phyloP scores from a whole-genome alignment of 53 echinoderm and acorn worm species.

The Crossaster papposus region DNA sequence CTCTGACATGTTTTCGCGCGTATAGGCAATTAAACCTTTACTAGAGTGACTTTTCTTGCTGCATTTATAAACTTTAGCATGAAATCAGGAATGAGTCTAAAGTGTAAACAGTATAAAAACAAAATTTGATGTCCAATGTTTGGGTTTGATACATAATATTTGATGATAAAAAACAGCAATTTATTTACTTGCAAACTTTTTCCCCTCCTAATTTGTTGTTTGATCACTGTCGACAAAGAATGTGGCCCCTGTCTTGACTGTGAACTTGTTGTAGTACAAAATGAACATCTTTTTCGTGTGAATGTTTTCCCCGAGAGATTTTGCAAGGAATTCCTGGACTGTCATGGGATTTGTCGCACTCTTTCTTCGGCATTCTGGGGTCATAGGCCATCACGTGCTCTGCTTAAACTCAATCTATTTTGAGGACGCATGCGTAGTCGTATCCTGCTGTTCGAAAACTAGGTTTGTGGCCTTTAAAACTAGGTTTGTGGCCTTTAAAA shows the following conservation, averaged over 20 bases:
- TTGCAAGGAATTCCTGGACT: background rate
- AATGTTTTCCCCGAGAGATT: background rate
- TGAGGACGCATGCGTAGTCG: too few species aligned
- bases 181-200: too few species aligned
- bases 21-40: constrained; percentile 5
- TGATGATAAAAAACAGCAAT: too few species aligned
- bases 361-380: background rate
- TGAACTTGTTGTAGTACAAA: background rate
- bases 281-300: background rate
- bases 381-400: background rate
- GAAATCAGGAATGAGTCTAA: too few species aligned
- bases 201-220: too few species aligned
- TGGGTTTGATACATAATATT: too few species aligned
- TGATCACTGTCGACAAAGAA: too few species aligned
- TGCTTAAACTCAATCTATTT: background rate
- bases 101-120: too few species aligned
- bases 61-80: constrained; percentile 8
- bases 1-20: background rate
- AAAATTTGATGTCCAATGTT: background rate
- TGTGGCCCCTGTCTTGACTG: too few species aligned
- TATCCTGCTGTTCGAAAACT: too few species aligned
- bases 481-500: background rate
- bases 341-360: background rate
- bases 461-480: background rate
- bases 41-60: constrained; percentile 6